These are phyloP conservation scores for Mythimna pallens DNA, from an alignment of 2,888 invertebrate species.

Conservation along the genomic window DNA sequence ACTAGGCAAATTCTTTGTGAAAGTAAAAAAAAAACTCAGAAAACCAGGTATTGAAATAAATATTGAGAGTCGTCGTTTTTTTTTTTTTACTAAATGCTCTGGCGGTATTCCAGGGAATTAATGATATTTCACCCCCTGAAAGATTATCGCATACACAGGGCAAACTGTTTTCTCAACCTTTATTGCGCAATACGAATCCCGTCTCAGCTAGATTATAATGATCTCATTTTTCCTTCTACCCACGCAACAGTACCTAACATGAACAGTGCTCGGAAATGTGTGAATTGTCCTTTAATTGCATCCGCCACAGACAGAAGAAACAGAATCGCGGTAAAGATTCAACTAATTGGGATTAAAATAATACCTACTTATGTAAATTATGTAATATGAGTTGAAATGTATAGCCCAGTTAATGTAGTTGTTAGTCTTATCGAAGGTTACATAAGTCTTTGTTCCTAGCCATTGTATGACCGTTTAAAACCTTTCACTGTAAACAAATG, in stretches of 20 bases:
- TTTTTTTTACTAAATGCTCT: too few relatives aligned
- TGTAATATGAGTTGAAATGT: conserved; percentile 12
- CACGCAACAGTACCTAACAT: conserved; percentile 2
- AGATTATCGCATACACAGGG: too few relatives aligned
- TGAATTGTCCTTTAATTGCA: conserved; percentile 40
- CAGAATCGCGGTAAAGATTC: not conserved
- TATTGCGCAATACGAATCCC: too few relatives aligned
- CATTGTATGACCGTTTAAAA: conserved; percentile 10
- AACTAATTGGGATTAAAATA: conserved; percentile 22
- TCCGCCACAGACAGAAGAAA: conserved; percentile 22
- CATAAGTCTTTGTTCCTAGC: conserved; percentile 23
- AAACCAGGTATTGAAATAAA: too few relatives aligned
- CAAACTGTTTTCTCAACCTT: too few relatives aligned
- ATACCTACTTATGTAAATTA: not conserved
- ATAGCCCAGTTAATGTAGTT: conserved; percentile 8
- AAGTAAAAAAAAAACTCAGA: too few relatives aligned
- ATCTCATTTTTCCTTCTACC: conserved; percentile 23
- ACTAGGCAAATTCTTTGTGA: too few relatives aligned
- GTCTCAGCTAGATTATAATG: not conserved
- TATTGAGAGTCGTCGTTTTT: too few relatives aligned
- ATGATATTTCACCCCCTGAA: too few relatives aligned
- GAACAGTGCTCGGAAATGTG: not conserved
- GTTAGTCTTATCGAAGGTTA: conserved; percentile 40
- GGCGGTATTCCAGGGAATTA: too few relatives aligned
- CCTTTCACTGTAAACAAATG: conserved; percentile 25